Evolutionary conservation across 2,797 vertebrate species (phyloP).

Genomic region (Trichosurus vulpecula): DNA sequence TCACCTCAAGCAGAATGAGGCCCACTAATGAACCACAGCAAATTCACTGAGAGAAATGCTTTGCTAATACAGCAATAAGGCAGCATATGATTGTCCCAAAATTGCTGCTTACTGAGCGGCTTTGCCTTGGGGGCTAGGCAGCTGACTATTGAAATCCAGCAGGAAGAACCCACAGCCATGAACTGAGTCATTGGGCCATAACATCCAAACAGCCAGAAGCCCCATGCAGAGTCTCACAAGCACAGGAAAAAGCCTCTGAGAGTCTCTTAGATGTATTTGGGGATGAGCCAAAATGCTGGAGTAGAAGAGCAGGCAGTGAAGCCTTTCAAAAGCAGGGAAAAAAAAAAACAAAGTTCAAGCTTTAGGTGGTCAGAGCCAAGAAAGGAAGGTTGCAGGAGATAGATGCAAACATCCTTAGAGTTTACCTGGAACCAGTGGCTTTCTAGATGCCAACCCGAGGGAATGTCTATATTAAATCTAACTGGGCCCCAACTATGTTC

Average conservation of each 20-base stretch:
- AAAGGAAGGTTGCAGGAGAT: not conserved
- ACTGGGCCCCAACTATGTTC: not conserved
- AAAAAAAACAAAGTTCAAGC: not conserved
- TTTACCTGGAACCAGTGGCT: not conserved
- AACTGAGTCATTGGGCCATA: not conserved
- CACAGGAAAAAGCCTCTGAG: not conserved
- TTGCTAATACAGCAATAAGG: not conserved
- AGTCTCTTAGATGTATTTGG: not conserved
- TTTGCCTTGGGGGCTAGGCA: constrained; percentile 47
- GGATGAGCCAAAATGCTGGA: not conserved
- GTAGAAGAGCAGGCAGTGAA: not conserved
- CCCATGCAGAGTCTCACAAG: not conserved
- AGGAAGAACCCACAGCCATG: not conserved
- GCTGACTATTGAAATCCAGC: not conserved
- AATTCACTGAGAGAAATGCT: constrained; percentile 36
- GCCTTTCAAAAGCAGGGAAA: not conserved
- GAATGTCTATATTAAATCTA: not conserved
- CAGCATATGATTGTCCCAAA: constrained; percentile 43
- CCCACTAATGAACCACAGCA: constrained; percentile 67
- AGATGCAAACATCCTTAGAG: not conserved
- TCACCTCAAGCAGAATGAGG: not conserved
- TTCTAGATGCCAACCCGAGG: not conserved
- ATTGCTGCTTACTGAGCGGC: constrained; percentile 44
- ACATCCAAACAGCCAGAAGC: not conserved
- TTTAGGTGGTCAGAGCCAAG: not conserved